Evolutionary conservation across 2,888 invertebrate species (phyloP).

Genomic region (Harpagoxenus sublaevis): DNA sequence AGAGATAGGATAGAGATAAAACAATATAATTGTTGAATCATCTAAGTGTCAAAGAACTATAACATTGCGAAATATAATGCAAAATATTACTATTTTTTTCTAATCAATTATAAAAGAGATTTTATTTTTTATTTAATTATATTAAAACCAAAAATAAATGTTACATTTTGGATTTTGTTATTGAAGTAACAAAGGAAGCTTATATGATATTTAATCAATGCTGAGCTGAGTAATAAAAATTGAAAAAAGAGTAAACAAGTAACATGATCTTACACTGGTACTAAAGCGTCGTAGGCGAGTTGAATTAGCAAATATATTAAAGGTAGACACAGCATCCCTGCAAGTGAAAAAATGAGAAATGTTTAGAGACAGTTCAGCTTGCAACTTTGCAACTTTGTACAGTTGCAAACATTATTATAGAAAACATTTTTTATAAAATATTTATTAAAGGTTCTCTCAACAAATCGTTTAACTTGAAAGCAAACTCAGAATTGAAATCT

Average conservation of each 20-base stretch:
- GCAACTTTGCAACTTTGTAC: neutral
- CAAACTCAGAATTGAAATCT: neutral
- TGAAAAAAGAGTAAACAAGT: slow-evolving; percentile 20
- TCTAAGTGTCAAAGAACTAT: neutral
- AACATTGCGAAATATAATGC: neutral
- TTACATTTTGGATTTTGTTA: neutral
- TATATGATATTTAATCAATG: slow-evolving; percentile 4
- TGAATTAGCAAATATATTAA: slow-evolving; percentile 91
- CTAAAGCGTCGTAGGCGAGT: slow-evolving; percentile 95
- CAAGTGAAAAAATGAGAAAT: slow-evolving; percentile 80
- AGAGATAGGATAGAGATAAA: neutral
- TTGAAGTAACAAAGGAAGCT: neutral
- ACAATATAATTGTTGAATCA: neutral
- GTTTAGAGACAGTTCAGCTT: slow-evolving; percentile 16
- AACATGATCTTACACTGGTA: slow-evolving; percentile 91
- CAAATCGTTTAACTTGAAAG: neutral
- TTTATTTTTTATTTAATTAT: neutral
- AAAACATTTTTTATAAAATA: neutral
- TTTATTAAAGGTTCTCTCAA: neutral
- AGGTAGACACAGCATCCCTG: slow-evolving; percentile 90
- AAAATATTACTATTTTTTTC: neutral
- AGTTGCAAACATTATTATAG: slow-evolving; percentile 16
- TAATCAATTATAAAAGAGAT: neutral
- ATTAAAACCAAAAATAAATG: neutral
- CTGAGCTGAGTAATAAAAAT: neutral